Base-by-base conservation (phyloP, 2,797 vertebrate genomes). In the Chaetophractus vellerosus region DNA sequence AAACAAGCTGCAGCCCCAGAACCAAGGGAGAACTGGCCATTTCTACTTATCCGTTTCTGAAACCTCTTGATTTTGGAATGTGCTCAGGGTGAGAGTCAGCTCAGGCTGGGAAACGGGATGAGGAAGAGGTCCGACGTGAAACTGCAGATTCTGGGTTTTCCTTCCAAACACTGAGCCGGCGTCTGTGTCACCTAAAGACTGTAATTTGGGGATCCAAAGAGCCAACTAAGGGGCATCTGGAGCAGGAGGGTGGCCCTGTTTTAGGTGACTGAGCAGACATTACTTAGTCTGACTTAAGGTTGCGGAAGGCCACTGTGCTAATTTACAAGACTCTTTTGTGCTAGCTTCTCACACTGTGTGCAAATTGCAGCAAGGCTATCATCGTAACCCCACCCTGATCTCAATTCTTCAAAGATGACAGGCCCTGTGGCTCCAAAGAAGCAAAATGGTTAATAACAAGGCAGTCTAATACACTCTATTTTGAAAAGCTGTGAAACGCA, bases 41-140 rank as follows among this genome's bases (percentile, higher is more conserved):
- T 92, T 95, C 83, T 24, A 82, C 26, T 66, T 86, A 26, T 93
- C 66, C 16, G 59, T 92, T 90, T 92, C 88, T 88, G 71, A 88
- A 74, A 85, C 18, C 24, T 82, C 86, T 76, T 61, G 26, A 69
- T 92, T 95, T 93, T 57, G 75, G 48, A 48, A 82, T 2, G 41
- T 50, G 45, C 81, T 87, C 0, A 0, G 48, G 45, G 68, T 45
- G 23, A 64, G 4, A 82, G 55, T n/a, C 24, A 57, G 23, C 57
- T 68, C 63, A 72, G 63, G 16, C 45, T n/a, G 16, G 61, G 71
- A 94, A 91, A 38, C n/a, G 24, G 31, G 28, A 38, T 1, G 14
- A 76, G 48, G 74, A 76, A 76, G 74, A 38, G 21, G 48, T 78
- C 45, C 88, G 33, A 80, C 7, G 7, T 5, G 16, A 96, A 92